Conservation (phyloP, 2,113 vertebrate species). For the Microtus oregoni region DNA sequence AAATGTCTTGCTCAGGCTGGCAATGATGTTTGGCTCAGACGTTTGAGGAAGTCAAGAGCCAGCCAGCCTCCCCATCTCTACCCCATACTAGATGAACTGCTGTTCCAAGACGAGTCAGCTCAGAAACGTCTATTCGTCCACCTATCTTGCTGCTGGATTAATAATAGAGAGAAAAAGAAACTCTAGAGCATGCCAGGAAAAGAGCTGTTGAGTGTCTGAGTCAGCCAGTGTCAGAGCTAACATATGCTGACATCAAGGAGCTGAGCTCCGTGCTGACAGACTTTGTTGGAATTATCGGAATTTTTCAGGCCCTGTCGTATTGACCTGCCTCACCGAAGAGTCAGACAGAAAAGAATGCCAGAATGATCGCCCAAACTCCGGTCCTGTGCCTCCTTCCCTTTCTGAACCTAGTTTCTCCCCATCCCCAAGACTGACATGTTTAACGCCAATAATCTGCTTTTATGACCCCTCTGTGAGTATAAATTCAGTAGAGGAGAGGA, state of each 20-base stretch:
- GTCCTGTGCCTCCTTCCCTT: background rate
- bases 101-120: background rate
- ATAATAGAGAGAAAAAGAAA: constrained; percentile 22
- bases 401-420: background rate
- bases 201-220: constrained; percentile 33
- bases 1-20: background rate
- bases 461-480: background rate
- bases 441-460: background rate
- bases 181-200: constrained; percentile 32
- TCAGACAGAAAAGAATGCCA: constrained; percentile 28
- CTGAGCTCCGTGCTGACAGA: background rate
- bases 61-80: background rate
- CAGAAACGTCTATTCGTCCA: background rate
- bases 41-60: constrained; percentile 1
- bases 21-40: background rate
- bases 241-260: background rate
- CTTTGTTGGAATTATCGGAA: constrained; percentile 46
- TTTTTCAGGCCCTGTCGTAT: constrained; percentile 24
- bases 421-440: background rate
- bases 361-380: background rate
- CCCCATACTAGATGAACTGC: background rate
- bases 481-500: background rate
- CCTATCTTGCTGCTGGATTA: background rate
- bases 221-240: background rate
- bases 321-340: background rate